These are phyloP conservation scores for Myodes glareolus DNA, from an alignment of 2,113 vertebrate species.

Conservation along the genomic window DNA sequence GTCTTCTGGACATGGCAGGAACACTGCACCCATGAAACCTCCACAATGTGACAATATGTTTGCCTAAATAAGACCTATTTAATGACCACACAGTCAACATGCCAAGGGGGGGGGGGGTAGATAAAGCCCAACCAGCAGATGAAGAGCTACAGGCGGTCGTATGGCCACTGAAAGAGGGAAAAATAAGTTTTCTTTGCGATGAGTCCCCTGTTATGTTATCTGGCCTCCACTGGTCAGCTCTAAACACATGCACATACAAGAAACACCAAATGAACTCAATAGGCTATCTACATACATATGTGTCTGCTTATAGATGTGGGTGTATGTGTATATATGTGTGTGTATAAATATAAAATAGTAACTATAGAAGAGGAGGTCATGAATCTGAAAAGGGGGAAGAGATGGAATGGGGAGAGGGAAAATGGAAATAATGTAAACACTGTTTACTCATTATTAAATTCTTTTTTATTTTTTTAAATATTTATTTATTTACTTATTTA, in stretches of 20 bases:
- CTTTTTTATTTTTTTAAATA: neutral
- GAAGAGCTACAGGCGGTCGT: neutral
- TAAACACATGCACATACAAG: neutral
- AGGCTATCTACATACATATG: neutral
- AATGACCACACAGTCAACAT: no score
- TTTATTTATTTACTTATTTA: no score
- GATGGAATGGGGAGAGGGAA: neutral
- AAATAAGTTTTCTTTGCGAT: neutral
- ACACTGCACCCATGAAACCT: neutral
- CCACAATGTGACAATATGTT: no score
- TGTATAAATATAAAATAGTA: neutral
- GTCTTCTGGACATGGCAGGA: neutral
- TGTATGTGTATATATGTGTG: fast-evolving
- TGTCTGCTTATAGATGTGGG: fast-evolving
- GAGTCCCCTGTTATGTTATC: neutral
- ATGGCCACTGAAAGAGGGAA: neutral
- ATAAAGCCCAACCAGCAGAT: neutral
- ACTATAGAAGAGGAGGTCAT: neutral
- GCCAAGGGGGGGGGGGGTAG: neutral
- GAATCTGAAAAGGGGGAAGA: neutral
- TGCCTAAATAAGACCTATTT: neutral
- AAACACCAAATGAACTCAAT: neutral
- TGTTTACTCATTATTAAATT: neutral
- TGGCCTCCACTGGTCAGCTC: neutral
- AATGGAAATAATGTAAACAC: neutral